These are phyloP conservation scores for Zaprionus taronus DNA, from an alignment of 1,140 invertebrate species.

Conservation along the genomic window DNA sequence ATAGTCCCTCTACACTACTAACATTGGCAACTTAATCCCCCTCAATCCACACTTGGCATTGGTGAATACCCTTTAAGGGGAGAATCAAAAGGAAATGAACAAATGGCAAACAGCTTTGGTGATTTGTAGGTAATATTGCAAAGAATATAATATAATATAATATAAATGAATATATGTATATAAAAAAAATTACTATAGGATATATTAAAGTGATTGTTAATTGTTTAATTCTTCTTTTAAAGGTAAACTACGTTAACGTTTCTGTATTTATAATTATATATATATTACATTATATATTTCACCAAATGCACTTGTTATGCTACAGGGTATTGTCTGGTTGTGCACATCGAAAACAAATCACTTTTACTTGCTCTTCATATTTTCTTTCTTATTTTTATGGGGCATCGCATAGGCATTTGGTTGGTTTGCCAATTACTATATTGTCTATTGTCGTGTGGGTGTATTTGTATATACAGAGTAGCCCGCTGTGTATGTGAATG, in stretches of 20 bases:
- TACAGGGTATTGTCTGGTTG: constrained; percentile 13
- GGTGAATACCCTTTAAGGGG: not conserved
- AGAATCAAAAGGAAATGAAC: not conserved
- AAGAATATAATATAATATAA: no score
- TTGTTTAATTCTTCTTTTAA: no score
- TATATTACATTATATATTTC: no score
- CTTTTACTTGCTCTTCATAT: constrained; percentile 22
- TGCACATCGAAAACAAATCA: not conserved
- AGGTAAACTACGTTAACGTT: no score
- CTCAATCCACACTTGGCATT: not conserved
- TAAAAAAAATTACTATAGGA: no score
- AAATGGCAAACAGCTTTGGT: no score
- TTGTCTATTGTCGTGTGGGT: constrained; percentile 56
- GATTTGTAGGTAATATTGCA: no score
- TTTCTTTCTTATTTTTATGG: constrained; percentile 56
- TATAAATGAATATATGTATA: no score
- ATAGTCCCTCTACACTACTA: constrained; percentile 10
- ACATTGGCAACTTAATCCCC: constrained; percentile 29
- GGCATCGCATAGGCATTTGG: constrained; percentile 53
- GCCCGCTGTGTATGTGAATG: constrained; percentile 3
- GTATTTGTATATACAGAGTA: constrained; percentile 16
- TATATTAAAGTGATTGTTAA: no score
- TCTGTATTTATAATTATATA: no score
- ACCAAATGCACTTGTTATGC: no score
- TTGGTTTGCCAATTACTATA: constrained; percentile 67